Base-by-base conservation (phyloP, 2,888 invertebrate genomes). In the Luperina testacea region DNA sequence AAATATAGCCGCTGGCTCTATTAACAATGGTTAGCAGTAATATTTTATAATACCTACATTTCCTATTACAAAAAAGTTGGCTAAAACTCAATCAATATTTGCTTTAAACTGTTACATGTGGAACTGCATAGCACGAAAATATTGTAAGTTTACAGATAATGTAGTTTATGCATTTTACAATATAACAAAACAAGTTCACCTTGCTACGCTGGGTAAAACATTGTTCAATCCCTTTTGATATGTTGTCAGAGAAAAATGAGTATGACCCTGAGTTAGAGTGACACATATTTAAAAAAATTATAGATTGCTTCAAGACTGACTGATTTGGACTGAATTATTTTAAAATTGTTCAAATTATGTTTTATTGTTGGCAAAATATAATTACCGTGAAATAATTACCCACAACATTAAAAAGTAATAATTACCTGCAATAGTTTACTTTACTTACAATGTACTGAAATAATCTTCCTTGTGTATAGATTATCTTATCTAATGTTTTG, bases 401-500 rank as follows among this genome's bases (percentile, higher is more conserved):
- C 51, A 82, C 59, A 51, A 24, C 8, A 15, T 5, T n/a, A 64
- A 15, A 64, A 73, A 3, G 2, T 24, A 27, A 78, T 59, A 1
- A 48, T 59, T 78, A 59, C n/a, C n/a, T 59, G 13, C 48, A 27
- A 1, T 27, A 27, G 0, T 20, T n/a, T 7, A 32, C 17, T 68
- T 48, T 17, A 38, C n/a, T n/a, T 20, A n/a, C 5, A 77, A 24
- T 42, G 9, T 32, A 24, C 38, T 48, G 20, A 48, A 77, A 61
- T 71, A 53, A 71, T 82, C 59, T 15, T 51, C 17, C 6, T 20
- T 57, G 24, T 0, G 20, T 68, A 72, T 48, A 38, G 42, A 32
- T 59, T 48, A 70, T 65, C 72, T 51, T 79, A 79, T 59, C 80
- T 27, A 48, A 67, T 67, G 48, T 71, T 81, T 70, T 81, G 75